Evolutionary conservation across 2,113 vertebrate species (phyloP).

Genomic region (Antechinus stuartii): DNA sequence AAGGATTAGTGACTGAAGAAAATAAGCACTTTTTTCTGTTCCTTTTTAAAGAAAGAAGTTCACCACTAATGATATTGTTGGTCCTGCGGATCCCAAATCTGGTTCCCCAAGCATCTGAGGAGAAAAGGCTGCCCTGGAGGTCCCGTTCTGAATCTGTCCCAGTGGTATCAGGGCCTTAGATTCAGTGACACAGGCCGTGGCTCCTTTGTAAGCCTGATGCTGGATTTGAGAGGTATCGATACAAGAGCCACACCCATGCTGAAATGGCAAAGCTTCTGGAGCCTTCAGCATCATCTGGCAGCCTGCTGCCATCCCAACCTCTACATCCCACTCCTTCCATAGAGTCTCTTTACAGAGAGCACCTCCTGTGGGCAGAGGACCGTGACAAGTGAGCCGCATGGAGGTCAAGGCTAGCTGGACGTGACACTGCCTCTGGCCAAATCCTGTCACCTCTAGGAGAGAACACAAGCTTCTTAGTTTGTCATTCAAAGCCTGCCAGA

Average conservation of each 20-base stretch:
- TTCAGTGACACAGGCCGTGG: background rate
- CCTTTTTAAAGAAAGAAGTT: background rate
- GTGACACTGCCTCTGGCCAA: background rate
- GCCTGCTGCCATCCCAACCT: background rate
- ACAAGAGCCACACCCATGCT: background rate
- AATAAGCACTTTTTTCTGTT: background rate
- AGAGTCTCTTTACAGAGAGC: background rate
- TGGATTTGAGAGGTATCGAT: background rate
- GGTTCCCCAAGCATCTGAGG: background rate
- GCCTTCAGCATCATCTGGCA: background rate
- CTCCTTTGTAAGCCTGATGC: background rate
- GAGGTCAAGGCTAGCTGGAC: background rate
- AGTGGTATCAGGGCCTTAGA: background rate
- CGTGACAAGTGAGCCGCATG: too few species aligned
- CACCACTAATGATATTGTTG: background rate
- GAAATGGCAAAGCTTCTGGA: background rate
- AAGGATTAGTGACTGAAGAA: constrained; percentile 1
- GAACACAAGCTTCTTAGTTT: background rate
- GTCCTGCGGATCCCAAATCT: background rate
- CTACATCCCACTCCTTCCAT: too few species aligned
- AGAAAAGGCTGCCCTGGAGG: background rate
- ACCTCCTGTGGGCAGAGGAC: background rate
- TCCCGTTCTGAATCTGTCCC: background rate
- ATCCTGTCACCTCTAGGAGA: background rate
- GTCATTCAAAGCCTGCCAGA: background rate